These are phyloP conservation scores for Oreochromis tanganicae DNA, from an alignment of 2,113 vertebrate genomes.

Conservation along the genomic window DNA sequence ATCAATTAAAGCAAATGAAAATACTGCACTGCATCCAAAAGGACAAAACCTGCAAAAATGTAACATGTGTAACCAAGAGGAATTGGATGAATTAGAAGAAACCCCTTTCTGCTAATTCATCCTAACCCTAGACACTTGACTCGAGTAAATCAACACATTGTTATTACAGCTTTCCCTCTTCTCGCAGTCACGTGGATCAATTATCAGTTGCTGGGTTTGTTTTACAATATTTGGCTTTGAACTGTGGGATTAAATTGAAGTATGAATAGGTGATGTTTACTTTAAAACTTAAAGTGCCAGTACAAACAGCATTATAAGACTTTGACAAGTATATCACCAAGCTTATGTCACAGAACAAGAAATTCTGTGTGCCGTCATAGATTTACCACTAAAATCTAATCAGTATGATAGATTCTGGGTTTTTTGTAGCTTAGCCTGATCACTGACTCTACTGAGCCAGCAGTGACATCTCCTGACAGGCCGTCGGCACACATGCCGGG, in stretches of 20 bases:
- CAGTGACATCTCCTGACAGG: neutral
- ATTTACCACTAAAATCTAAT: neutral
- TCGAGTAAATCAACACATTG: neutral
- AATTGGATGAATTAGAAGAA: neutral
- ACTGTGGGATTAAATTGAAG: neutral
- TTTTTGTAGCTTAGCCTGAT: neutral
- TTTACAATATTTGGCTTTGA: neutral
- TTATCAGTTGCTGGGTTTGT: neutral
- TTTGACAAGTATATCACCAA: neutral
- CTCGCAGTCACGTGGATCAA: neutral
- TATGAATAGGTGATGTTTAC: neutral
- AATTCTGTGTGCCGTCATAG: neutral
- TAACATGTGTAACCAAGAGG: neutral
- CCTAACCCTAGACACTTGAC: neutral
- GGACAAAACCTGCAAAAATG: neutral
- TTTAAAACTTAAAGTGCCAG: neutral
- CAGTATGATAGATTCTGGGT: fast-evolving
- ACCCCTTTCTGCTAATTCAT: neutral
- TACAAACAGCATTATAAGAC: neutral
- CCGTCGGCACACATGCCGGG: neutral
- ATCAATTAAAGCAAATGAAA: neutral
- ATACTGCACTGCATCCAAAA: neutral
- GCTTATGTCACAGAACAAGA: neutral
- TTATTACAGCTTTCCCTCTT: neutral
- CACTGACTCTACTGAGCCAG: neutral